These are phyloP conservation scores for Sapajus apella DNA, from an alignment of 2,113 vertebrate genomes.

Conservation along the genomic window DNA sequence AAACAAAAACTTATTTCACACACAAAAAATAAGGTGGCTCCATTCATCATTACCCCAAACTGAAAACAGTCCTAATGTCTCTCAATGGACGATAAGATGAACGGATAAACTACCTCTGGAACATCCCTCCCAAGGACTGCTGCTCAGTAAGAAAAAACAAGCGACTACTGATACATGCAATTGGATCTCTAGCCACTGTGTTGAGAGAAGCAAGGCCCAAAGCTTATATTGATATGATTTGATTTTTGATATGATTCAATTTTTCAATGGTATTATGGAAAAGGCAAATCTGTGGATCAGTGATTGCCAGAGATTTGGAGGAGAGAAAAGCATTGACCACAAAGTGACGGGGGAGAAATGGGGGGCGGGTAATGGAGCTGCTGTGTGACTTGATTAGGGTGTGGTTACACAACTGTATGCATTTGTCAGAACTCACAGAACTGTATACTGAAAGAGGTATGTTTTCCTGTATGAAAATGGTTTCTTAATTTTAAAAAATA, in stretches of 20 bases:
- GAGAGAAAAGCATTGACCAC: neutral
- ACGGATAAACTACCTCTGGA: neutral
- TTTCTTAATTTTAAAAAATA: neutral
- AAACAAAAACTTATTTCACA: neutral
- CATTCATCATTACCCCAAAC: neutral
- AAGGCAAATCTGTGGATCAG: neutral
- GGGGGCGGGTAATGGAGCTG: neutral
- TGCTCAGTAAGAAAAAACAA: neutral
- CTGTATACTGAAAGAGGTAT: neutral
- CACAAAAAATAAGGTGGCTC: neutral
- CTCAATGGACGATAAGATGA: neutral
- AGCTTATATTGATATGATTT: neutral
- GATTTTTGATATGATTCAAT: neutral
- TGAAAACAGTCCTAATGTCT: neutral
- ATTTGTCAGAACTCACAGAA: neutral
- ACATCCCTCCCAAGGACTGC: neutral
- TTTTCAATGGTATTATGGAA: neutral
- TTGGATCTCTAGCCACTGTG: neutral
- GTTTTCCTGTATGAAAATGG: neutral
- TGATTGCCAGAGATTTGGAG: neutral
- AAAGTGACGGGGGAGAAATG: neutral
- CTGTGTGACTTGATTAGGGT: neutral
- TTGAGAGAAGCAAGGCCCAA: neutral
- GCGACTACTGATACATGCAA: neutral
- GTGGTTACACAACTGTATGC: neutral